Conservation (phyloP, 2,888 invertebrate species). For the Cephalotes varians region DNA sequence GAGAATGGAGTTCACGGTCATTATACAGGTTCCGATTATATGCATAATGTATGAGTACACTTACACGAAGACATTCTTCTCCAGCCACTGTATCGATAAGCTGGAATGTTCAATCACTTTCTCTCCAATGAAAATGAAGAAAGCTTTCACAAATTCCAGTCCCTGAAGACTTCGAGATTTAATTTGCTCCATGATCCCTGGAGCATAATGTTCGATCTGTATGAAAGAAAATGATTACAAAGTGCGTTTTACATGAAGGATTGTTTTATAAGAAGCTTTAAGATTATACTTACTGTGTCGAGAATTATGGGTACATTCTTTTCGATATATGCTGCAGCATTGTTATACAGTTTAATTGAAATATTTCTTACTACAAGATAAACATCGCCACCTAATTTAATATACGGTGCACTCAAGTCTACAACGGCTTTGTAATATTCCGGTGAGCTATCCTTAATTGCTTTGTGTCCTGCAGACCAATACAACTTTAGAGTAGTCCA, state of each 20-base stretch:
- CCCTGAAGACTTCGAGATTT: constrained; percentile 86
- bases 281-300: constrained; percentile 86
- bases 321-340: constrained; percentile 86
- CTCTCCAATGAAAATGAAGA: constrained; percentile 77
- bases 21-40: background rate
- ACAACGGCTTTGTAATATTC: constrained; percentile 88
- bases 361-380: constrained; percentile 87
- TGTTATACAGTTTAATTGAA: constrained; percentile 86
- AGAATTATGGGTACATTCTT: constrained; percentile 87
- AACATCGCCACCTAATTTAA: constrained; percentile 88
- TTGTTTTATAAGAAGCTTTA: background rate
- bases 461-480: constrained; percentile 89
- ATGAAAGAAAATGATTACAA: constrained; percentile 36
- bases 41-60: constrained; percentile 84
- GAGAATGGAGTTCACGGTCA: background rate
- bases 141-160: constrained; percentile 77
- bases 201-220: constrained; percentile 91
- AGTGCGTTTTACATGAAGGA: background rate
- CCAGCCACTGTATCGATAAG: constrained; percentile 87
- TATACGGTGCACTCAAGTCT: constrained; percentile 88
- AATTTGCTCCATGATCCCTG: constrained; percentile 90
- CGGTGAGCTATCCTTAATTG: constrained; percentile 90
- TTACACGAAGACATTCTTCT: constrained; percentile 93
- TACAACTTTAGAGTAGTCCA: constrained; percentile 89
- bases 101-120: constrained; percentile 78